Evolutionary conservation across 2,113 vertebrate genomes (phyloP).

Genomic region (Ammodytes dubius): DNA sequence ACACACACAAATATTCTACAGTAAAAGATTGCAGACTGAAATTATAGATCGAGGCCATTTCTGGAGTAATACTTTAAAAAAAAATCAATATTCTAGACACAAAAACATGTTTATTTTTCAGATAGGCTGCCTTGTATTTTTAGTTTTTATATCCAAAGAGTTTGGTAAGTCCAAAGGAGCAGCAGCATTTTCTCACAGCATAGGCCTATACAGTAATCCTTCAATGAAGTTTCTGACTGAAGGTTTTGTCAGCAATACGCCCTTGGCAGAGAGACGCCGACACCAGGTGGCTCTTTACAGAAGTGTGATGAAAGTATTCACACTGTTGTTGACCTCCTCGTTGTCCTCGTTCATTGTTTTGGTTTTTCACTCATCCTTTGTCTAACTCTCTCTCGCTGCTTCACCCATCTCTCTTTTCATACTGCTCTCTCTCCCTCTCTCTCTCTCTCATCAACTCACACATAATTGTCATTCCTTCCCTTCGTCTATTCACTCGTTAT

Average conservation of each 20-base stretch:
- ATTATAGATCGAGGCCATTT: neutral
- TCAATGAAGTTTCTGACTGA: conserved; percentile 65
- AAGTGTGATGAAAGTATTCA: conserved; percentile 71
- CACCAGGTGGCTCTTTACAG: conserved; percentile 72
- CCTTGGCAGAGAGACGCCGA: conserved; percentile 52
- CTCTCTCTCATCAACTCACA: neutral
- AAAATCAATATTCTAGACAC: conserved; percentile 22
- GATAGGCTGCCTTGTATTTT: conserved; percentile 38
- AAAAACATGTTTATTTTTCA: conserved; percentile 16
- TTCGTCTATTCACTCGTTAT: conserved; percentile 1
- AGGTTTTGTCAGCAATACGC: conserved; percentile 57
- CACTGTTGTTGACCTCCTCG: conserved; percentile 49
- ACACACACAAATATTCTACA: too few relatives aligned
- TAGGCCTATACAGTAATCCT: conserved; percentile 52
- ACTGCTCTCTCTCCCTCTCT: conserved; percentile 1
- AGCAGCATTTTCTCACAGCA: conserved; percentile 50
- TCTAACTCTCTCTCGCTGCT: neutral
- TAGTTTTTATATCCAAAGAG: conserved; percentile 32
- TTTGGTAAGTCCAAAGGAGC: conserved; percentile 48
- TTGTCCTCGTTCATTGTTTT: conserved; percentile 39
- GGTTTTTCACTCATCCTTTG: conserved; percentile 21
- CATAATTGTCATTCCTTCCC: conserved; percentile 6
- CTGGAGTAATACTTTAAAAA: neutral
- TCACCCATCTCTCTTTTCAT: neutral
- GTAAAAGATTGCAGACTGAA: neutral